Conservation (phyloP, 2,113 vertebrate genomes). For the Carlito syrichta region DNA sequence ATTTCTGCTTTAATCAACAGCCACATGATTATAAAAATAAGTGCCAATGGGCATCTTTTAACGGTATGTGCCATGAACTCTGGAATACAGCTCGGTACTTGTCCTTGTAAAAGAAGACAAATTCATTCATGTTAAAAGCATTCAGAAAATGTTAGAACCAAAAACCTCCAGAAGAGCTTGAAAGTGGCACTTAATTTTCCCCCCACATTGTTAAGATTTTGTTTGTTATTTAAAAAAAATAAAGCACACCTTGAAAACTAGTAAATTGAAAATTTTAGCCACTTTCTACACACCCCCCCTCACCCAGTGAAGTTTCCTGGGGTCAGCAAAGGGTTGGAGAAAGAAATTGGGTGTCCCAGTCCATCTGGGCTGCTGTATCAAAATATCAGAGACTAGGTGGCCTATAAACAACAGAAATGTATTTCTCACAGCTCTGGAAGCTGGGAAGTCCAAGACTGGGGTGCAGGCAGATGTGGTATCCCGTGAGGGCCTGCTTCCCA, state of each 20-base stretch:
- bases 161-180: not conserved
- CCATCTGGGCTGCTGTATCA: not conserved
- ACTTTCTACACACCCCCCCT: not conserved
- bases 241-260: not conserved
- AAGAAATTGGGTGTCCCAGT: not conserved
- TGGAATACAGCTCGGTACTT: not conserved
- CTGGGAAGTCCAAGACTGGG: not conserved
- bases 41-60: not conserved
- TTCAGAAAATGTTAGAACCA: not conserved
- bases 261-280: not conserved
- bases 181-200: not conserved
- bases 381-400: too few relatives aligned
- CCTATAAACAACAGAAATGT: not conserved
- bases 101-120: constrained; percentile 58
- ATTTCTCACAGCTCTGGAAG: not conserved
- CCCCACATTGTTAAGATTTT: not conserved
- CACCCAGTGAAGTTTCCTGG: not conserved
- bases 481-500: not conserved
- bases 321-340: not conserved
- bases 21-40: constrained; percentile 11
- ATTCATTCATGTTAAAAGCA: constrained; percentile 18
- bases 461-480: not conserved
- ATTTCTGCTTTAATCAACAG: constrained; percentile 50
- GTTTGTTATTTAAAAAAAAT: not conserved
- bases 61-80: constrained; percentile 52